Percentiles rank a stretch among this genome's conserved stretches.
Evolutionary conservation across 1,140 invertebrate genomes (phyloP).

Genomic region (Dendroctonus ponderosae): DNA sequence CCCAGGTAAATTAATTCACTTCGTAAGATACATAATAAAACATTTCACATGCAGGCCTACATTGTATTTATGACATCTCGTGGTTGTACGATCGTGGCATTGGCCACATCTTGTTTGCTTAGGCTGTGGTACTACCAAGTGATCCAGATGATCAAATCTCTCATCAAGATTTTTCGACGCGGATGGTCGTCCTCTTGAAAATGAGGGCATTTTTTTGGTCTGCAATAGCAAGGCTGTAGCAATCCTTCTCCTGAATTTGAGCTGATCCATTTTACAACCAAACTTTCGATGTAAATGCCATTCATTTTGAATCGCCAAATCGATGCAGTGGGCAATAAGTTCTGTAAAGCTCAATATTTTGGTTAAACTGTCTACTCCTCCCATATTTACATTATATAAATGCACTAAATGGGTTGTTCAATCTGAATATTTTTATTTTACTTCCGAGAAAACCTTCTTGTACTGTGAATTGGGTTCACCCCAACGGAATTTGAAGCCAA

Average conservation of each 20-base stretch:
- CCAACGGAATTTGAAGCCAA: neutral
- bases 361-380: constrained; percentile 9
- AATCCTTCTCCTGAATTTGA: neutral
- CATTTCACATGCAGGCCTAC: constrained; percentile 2
- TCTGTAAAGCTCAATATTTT: neutral
- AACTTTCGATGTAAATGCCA: neutral
- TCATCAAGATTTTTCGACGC: neutral
- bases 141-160: neutral
- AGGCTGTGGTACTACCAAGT: neutral
- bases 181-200: neutral
- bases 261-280: neutral
- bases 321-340: constrained; percentile 6
- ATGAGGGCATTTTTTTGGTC: constrained; percentile 3
- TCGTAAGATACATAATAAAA: too few species aligned
- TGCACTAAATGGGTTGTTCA: neutral
- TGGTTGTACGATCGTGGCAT: constrained; percentile 1
- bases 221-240: neutral
- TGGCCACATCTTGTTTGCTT: constrained; percentile 1
- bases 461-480: neutral
- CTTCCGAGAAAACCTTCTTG: neutral
- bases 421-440: neutral
- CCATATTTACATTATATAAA: constrained; percentile 12
- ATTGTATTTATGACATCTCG: neutral
- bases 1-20: too few species aligned
- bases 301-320: constrained; percentile 6